A percentile compares a stretch with the other conserved stretches of the same genome.
These are phyloP conservation scores for Ovis aries DNA, from an alignment of 2,113 vertebrate genomes.

Conservation along the genomic window ARS-UI_Ramb_v3.0 NC_056065.1:25066501-25067000, in stretches of 20 bases:
- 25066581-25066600: background rate
- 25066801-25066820: background rate
- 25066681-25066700: background rate
- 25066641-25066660: background rate
- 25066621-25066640: background rate
- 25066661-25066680: background rate
- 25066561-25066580: background rate
- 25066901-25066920: background rate
- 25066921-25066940: background rate
- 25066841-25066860: background rate
- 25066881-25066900: background rate
- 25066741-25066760: background rate
- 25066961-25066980: no score
- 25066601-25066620: background rate
- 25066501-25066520: background rate
- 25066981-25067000: no score
- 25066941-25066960: no score
- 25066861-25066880: background rate
- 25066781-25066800: background rate
- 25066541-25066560: background rate
- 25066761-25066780: background rate
- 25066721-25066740: background rate
- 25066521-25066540: background rate
- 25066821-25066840: background rate
- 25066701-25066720: background rate